A percentile compares a stretch with the other conserved stretches of the same genome.
Evolutionary conservation across 92 coral and sea anemone genomes (phyloP).

Genomic region (Pocillopora grandis): DNA sequence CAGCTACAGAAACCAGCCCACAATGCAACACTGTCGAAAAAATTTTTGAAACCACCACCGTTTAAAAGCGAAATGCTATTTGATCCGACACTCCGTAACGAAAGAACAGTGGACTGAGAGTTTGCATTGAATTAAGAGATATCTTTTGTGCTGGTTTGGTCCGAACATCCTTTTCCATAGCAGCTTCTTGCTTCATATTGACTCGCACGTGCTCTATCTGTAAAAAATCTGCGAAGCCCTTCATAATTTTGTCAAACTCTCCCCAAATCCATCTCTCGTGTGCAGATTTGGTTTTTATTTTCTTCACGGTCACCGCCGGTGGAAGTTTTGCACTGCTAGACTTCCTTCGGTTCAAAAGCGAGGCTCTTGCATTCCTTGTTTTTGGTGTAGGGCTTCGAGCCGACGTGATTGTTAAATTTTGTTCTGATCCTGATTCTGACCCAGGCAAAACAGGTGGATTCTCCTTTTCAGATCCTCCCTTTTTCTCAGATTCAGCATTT

Average conservation of each 20-base stretch:
- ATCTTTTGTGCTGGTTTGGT: constrained; percentile 19
- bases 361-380: not conserved
- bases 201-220: constrained; percentile 42
- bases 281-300: constrained; percentile 16
- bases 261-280: constrained; percentile 58
- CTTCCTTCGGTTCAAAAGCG: constrained; percentile 9
- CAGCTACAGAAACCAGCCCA: too few species aligned
- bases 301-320: not conserved
- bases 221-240: constrained; percentile 55
- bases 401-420: not conserved
- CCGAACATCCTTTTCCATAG: not conserved
- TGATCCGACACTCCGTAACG: constrained; percentile 62
- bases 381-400: not conserved
- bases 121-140: constrained; percentile 11
- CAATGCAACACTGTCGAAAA: too few species aligned
- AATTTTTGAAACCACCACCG: too few species aligned
- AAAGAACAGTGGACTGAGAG: constrained; percentile 67
- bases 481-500: not conserved
- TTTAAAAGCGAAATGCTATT: constrained; percentile 32
- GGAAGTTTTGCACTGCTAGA: not conserved
- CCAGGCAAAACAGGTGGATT: not conserved
- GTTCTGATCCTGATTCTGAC: not conserved
- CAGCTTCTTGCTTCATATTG: constrained; percentile 22
- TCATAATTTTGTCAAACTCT: constrained; percentile 76
- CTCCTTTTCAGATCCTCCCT: constrained; percentile 9